Base-by-base conservation (phyloP, 2,113 vertebrate species). In the Trinectes maculatus region DNA sequence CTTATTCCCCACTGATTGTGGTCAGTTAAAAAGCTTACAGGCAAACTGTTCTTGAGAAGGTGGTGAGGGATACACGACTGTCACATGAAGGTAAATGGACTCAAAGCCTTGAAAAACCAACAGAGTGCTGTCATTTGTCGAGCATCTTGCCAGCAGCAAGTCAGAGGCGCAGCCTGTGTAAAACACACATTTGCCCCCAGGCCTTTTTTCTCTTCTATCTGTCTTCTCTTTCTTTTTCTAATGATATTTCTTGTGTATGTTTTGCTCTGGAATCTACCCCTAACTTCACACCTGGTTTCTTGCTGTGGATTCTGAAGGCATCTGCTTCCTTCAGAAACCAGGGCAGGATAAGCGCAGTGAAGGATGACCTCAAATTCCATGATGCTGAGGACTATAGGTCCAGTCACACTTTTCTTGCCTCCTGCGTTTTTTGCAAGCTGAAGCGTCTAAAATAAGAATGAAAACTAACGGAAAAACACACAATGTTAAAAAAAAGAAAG, bases 151-250 rank as follows among this genome's bases (percentile, higher is more conserved):
- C 90, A 87, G 85, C 88, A 92, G 92, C 89, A 61, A 86, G 91
- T 91, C 74, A 89, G 84, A 89, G 91, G 92, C 91, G 90, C 84
- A 87, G 85, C 74, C 82, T 91, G 86, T 92, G 89, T 93, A 90
- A 93, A 89, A 93, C 87, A 92, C 85, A 92, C 82, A 90, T 89
- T 89, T 93, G 90, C 91, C 93, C 79, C 82, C 69, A 87, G 91
- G 91, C 85, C 73, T 66, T 86, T 85, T 83, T 73, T 87, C 78
- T 71, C 18, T 31, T 13, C 15, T 15, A 4, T 18, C 68, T 65
- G 62, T 69, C 34, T 67, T 26, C 24, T 52, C 5, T 62, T 53
- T 66, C 39, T 34, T 62, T 57, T 85, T 74, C 85, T 79, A 72
- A 42, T 68, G 61, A 74, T 73, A 77, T 67, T 78, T 80, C 80